Base-by-base conservation (phyloP, 2,888 invertebrate genomes). In the Sinopyrophorus schimmeli region DNA sequence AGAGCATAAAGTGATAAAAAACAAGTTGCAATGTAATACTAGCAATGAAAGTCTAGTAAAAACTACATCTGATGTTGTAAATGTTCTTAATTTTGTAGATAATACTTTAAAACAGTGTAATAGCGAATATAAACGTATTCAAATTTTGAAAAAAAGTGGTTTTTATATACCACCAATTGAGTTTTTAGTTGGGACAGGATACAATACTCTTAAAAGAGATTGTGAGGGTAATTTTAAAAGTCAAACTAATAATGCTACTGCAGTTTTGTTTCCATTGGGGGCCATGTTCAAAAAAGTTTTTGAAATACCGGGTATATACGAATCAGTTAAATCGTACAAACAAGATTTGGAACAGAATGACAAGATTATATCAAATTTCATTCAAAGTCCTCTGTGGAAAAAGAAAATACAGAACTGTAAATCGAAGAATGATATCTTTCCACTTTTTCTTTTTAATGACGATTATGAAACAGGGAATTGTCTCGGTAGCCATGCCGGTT, bases 401-500 rank as follows among this genome's bases (percentile, higher is more conserved):
- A 18, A 17, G 5, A 18, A 17, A 21, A 20, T 12, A 1, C 4
- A 5, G 14, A 32, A n/a, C 9, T 10, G 5, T 10, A n/a, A n/a
- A n/a, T 1, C 4, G 6, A 18, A 20, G 3, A 16, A 7, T 16
- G 10, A 10, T 6, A 2, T 34, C 5, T 10, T 34, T n/a, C 17
- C 34, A 20, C 3, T 34, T 5, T 9, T 17, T 10, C 18, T 34
- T 4, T 34, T 3, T 34, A 9, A 20, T 17, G 34, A 34, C 10
- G 34, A 34, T 17, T 34, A 18, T 20, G 34, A 34, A 18, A 20
- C 34, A 20, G 34, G 34, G 1, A 34, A 34, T 17, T 10, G 20
- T 16, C 20, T 34, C 9, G 34, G 34, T 1, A 9, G 20, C 4
- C 34, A 17, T 4, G 4, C 34, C 1, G 34, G 34, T 6, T 20